phyloP scores from a whole-genome alignment of 1,140 invertebrate species.

The Caenorhabditis tropicalis region DNA sequence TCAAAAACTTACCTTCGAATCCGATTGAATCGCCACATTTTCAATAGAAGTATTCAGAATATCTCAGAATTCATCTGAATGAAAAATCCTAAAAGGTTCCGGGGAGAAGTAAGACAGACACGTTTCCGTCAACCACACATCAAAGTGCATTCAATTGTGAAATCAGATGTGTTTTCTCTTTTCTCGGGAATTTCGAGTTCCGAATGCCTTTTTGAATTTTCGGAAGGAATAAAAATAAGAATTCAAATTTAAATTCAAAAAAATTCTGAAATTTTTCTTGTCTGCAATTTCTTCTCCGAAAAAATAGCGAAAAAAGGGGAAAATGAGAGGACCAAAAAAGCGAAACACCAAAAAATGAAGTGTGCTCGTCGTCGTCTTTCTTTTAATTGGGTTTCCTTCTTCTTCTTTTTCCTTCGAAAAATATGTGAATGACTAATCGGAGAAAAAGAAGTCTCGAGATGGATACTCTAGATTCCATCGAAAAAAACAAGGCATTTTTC shows the following conservation, averaged over 20 bases:
- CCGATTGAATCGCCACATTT: conserved; percentile 5
- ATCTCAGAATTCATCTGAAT: neutral
- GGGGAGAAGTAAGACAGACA: neutral
- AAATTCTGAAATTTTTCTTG: too few relatives aligned
- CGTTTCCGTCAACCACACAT: conserved; percentile 23
- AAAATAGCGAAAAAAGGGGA: neutral
- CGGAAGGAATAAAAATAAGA: too few relatives aligned
- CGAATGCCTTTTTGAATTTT: too few relatives aligned
- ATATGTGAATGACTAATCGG: too few relatives aligned
- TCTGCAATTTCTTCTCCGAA: too few relatives aligned
- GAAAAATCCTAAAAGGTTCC: neutral
- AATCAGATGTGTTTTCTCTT: neutral
- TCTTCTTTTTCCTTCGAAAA: too few relatives aligned
- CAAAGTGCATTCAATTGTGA: conserved; percentile 8
- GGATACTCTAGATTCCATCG: too few relatives aligned
- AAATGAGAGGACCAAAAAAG: neutral
- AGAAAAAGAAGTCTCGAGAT: too few relatives aligned
- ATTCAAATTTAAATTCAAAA: too few relatives aligned
- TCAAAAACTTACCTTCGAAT: neutral
- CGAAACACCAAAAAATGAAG: conserved; percentile 15
- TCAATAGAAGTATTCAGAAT: neutral
- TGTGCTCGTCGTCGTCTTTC: neutral
- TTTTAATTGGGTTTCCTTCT: neutral
- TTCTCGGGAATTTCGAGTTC: too few relatives aligned
- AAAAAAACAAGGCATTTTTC: too few relatives aligned